Conservation (phyloP, 2,113 vertebrate species). For the Channa maculata region DNA sequence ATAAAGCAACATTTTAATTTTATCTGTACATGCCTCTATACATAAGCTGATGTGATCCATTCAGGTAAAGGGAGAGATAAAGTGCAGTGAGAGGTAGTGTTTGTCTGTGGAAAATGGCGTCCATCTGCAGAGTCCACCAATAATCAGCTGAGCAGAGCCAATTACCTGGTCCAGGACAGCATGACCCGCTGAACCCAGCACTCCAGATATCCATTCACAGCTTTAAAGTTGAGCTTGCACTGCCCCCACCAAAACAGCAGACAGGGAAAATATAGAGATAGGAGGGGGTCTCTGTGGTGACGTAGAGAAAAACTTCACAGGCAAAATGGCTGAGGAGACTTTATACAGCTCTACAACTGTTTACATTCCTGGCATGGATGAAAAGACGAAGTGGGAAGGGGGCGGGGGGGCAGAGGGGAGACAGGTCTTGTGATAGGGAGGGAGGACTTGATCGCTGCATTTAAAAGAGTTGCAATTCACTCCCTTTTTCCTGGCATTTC, state of each 20-base stretch:
- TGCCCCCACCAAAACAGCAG: slow-evolving; percentile 42
- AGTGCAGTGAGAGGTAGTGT: slow-evolving; percentile 52
- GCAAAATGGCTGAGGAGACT: slow-evolving; percentile 45
- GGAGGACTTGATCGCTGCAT: slow-evolving; percentile 45
- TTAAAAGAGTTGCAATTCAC: slow-evolving; percentile 62
- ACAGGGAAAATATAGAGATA: slow-evolving; percentile 12
- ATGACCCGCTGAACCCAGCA: slow-evolving; percentile 67
- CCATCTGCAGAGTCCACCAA: slow-evolving; percentile 78
- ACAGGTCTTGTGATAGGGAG: slow-evolving; percentile 55
- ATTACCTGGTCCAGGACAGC: slow-evolving; percentile 72
- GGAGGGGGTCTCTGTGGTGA: slow-evolving; percentile 23
- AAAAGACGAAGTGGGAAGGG: slow-evolving; percentile 34
- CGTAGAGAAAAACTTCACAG: slow-evolving; percentile 37
- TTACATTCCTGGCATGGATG: slow-evolving; percentile 77
- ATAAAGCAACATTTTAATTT: slow-evolving; percentile 28
- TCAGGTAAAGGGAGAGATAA: slow-evolving; percentile 39
- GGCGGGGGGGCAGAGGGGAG: slow-evolving; percentile 31
- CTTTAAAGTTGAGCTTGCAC: slow-evolving; percentile 46
- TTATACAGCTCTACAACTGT: slow-evolving; percentile 65
- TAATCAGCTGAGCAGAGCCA: slow-evolving; percentile 81
- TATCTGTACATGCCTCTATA: slow-evolving; percentile 30
- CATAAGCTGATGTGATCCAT: slow-evolving; percentile 52
- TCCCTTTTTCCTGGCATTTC: slow-evolving; percentile 40
- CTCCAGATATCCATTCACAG: slow-evolving; percentile 68
- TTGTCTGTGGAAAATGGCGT: slow-evolving; percentile 77